Evolutionary conservation across 2,888 invertebrate genomes (phyloP), one percentile per base, ranked within the genome.

Genomic region (Sphecodes monilicornis): DNA sequence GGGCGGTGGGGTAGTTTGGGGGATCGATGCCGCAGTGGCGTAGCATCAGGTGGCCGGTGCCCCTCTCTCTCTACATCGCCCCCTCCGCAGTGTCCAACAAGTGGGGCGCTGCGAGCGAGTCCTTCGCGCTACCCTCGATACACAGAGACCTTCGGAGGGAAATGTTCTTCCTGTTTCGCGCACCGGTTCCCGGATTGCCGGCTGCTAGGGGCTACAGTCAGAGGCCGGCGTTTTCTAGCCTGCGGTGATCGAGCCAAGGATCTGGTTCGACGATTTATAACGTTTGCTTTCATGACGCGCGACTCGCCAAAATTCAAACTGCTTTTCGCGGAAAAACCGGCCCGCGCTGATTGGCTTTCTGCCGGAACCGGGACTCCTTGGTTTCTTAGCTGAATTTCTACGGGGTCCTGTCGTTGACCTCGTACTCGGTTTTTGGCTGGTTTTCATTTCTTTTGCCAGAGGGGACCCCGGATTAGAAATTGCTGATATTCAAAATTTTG

Each of bases 21-120:
- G 92, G 92, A 94, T 94, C 94, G 94, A 94, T 94, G 93, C 84
- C 91, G 89, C 94, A 94, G 94, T 94, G 92, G 92, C 94, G 94
- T 94, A 94, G 92, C 93, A 93, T 92, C 93, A 93, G 94, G 93
- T 93, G 93, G 92, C 91, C 86, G 89, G 84, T 75, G 78, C 86
- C 89, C 86, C 60, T 70, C 68, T 50, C 32, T 18, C 64, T 29
- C 29, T 13, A 1, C n/a, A 68, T 69, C 72, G 22, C 16, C 79
- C 76, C 78, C 54, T 69, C 72, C 69, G 18, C 71, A 16, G 54
- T 84, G 90, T 89, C 89, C 89, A 89, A 89, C 89, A 89, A 89
- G 89, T 89, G 89, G 85, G 76, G 78, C 76, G 29, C 57, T 64
- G 64, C 54, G 50, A 69, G 54, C 79, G 70, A 64, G 64, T 71